Evolutionary conservation across 2,888 invertebrate species (phyloP), one percentile per base, ranked within the genome.

Genomic region (Amaurobius ferox): DNA sequence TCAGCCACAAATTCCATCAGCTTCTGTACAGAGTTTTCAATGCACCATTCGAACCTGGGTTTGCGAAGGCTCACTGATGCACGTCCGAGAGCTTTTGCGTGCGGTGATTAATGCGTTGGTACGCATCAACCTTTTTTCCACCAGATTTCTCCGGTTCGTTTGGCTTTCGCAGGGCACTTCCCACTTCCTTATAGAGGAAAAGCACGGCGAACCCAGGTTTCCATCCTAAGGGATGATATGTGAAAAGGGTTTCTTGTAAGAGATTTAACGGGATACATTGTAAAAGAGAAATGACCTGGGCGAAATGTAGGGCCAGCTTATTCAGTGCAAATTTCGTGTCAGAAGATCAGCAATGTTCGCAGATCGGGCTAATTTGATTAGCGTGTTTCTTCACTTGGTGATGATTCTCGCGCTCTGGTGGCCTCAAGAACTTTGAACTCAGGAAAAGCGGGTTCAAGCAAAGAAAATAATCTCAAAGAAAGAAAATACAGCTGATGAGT

Each of bases 71-170:
- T 1, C 55, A 55, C 55, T 55, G 55, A 11, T 23, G 55, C 55
- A 23, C 19, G 23, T 16, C 7, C 7, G 55, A 55, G 23, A 23
- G 19, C 3, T 23, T 55, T 55, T 55, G 55, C 55, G 55, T 55
- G 55, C 55, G 23, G 55, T 55, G 55, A 55, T 55, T 55, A 55
- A 55, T 55, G 55, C 55, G 3, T 3, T 55, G 55, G 19, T 6
- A 5, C 5, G 23, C 2, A 55, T 2, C 1, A 23, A 55, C 23
- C 11, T 23, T 55, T 23, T 55, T 55, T 55, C 55, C 55, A 55
- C 55, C 11, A 55, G 5, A 55, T 23, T 55, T 55, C 55, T 55
- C 55, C 55, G 55, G 55, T 55, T 55, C 55, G 55, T 55, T 55
- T 55, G 23, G 23, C 44, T 44, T 44, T 55, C 55, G 55, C 23